These are phyloP conservation scores for Coreius guichenoti DNA, from an alignment of 2,797 vertebrate species.

Conservation along the genomic window DNA sequence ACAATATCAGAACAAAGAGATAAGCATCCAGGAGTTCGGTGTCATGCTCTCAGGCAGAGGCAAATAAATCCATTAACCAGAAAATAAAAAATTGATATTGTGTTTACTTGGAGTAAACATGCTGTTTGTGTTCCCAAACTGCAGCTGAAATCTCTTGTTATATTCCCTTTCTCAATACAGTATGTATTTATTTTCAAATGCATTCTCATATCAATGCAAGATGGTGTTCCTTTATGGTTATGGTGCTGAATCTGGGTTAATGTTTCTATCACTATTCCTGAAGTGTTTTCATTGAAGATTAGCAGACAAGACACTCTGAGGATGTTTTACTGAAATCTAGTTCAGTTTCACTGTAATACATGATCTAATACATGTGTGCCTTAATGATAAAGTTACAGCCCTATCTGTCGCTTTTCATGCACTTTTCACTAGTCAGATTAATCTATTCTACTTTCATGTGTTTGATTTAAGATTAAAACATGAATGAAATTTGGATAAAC, in stretches of 20 bases:
- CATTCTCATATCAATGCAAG: slow-evolving; percentile 38
- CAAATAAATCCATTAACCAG: slow-evolving; percentile 58
- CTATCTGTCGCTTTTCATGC: slow-evolving; percentile 15
- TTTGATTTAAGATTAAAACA: slow-evolving; percentile 40
- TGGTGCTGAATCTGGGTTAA: slow-evolving; percentile 48
- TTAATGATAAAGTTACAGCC: slow-evolving; percentile 1
- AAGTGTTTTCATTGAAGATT: slow-evolving; percentile 12
- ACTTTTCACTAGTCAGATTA: slow-evolving; percentile 14
- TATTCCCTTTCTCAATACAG: slow-evolving; percentile 35
- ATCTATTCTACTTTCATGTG: slow-evolving; percentile 28
- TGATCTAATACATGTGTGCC: slow-evolving; percentile 19
- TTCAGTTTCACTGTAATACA: slow-evolving; percentile 32
- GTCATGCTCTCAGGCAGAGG: slow-evolving; percentile 88
- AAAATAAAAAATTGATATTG: slow-evolving; percentile 35
- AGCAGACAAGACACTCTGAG: slow-evolving; percentile 11
- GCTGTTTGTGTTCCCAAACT: slow-evolving; percentile 27
- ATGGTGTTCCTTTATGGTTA: slow-evolving; percentile 28
- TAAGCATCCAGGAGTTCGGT: slow-evolving; percentile 96
- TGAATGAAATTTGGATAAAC: slow-evolving; percentile 36
- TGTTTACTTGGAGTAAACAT: slow-evolving; percentile 34
- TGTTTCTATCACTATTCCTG: slow-evolving; percentile 18
- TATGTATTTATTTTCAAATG: slow-evolving; percentile 57
- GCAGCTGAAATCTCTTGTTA: slow-evolving; percentile 13
- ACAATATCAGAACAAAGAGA: slow-evolving; percentile 92
- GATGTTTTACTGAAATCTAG: slow-evolving; percentile 27